Conservation (phyloP, 2,797 vertebrate species). For the Lateolabrax maculatus region DNA sequence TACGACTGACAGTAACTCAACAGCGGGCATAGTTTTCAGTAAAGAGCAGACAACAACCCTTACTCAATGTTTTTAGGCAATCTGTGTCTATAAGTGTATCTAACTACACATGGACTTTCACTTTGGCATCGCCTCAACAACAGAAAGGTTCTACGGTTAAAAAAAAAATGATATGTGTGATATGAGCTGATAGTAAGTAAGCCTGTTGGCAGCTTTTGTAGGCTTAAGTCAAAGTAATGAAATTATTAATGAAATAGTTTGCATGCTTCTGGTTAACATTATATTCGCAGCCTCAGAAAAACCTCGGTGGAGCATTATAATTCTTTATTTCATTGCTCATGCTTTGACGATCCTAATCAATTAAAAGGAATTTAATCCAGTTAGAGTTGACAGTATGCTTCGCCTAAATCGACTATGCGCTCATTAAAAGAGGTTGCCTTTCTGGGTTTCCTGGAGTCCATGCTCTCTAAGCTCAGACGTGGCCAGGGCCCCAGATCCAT, state of each 20-base stretch:
- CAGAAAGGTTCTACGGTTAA: not conserved
- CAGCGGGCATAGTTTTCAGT: not conserved
- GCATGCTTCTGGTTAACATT: constrained; percentile 23
- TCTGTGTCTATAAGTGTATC: not conserved
- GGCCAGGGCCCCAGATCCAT: constrained; percentile 44
- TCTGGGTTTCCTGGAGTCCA: constrained; percentile 52
- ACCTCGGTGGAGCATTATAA: not conserved
- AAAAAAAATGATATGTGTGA: not conserved
- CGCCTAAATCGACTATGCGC: constrained; percentile 46
- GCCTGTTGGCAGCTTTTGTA: constrained; percentile 31
- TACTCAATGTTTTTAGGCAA: not conserved
- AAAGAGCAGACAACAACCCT: not conserved
- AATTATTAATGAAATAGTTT: constrained; percentile 41
- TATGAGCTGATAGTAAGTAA: not conserved
- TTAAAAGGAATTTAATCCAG: constrained; percentile 70
- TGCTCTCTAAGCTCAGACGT: constrained; percentile 37
- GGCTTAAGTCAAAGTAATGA: constrained; percentile 27
- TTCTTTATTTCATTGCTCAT: constrained; percentile 50
- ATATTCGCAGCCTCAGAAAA: constrained; percentile 26
- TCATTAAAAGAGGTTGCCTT: constrained; percentile 50
- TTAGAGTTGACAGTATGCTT: constrained; percentile 54
- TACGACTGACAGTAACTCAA: not conserved
- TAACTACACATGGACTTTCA: not conserved
- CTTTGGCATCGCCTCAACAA: not conserved
- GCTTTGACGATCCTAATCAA: constrained; percentile 65